phyloP scores from a whole-genome alignment of 2,888 invertebrate genomes.

The Ophion ellenae region DNA sequence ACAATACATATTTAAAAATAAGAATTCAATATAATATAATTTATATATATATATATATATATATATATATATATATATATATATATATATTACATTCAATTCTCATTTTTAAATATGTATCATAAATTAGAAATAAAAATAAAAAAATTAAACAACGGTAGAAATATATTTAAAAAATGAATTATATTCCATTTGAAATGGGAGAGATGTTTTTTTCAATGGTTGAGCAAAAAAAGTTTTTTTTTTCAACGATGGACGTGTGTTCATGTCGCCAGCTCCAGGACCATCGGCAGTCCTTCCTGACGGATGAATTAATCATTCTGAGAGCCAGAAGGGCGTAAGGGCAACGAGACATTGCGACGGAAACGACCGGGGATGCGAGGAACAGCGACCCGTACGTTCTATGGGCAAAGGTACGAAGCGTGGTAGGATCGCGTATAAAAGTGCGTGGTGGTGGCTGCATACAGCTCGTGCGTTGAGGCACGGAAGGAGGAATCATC shows the following conservation, averaged over 20 bases:
- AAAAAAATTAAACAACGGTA: too few species aligned
- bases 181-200: background rate
- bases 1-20: too few species aligned
- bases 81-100: too few species aligned
- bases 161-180: background rate
- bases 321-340: background rate
- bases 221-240: background rate
- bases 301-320: background rate
- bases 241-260: slow-evolving; percentile 16
- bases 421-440: slow-evolving; percentile 22
- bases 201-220: background rate
- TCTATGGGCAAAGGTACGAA: slow-evolving; percentile 20
- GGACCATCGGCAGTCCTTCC: background rate
- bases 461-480: slow-evolving; percentile 54
- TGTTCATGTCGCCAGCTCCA: slow-evolving; percentile 6
- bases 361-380: background rate
- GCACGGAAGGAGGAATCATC: slow-evolving; percentile 72
- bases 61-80: too few species aligned
- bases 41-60: too few species aligned
- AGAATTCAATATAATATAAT: too few species aligned
- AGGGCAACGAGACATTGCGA: background rate
- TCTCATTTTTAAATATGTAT: too few species aligned
- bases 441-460: slow-evolving; percentile 53
- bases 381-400: background rate
- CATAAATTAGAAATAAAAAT: too few species aligned